phyloP scores from a whole-genome alignment of 2,113 vertebrate species.

The Oostethus manadensis region DNA sequence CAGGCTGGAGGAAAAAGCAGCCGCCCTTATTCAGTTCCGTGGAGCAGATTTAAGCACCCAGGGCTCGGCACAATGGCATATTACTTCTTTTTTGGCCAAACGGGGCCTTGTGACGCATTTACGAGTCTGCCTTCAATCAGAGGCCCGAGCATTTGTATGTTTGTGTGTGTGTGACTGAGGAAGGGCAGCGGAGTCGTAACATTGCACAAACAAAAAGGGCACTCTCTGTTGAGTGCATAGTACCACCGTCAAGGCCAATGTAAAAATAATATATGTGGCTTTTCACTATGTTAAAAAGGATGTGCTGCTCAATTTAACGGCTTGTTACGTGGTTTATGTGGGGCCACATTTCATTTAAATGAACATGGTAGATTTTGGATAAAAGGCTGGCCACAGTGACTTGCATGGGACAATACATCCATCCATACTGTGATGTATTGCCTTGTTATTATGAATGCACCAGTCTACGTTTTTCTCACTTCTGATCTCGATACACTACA shows the following conservation, averaged over 20 bases:
- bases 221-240: constrained; percentile 11
- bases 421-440: too few species aligned
- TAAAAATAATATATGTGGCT: constrained; percentile 14
- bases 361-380: neutral
- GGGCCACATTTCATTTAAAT: neutral
- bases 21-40: constrained; percentile 8
- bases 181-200: constrained; percentile 13
- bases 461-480: too few species aligned
- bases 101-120: constrained; percentile 24
- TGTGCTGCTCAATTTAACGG: constrained; percentile 11
- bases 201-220: constrained; percentile 10
- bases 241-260: constrained; percentile 8
- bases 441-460: too few species aligned
- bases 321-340: constrained; percentile 2
- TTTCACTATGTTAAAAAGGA: constrained; percentile 10
- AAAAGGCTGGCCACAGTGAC: neutral
- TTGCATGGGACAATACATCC: too few species aligned
- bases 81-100: constrained; percentile 14
- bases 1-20: constrained; percentile 10
- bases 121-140: constrained; percentile 15
- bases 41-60: constrained; percentile 19
- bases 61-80: constrained; percentile 17
- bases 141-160: constrained; percentile 7
- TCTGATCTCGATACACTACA: too few species aligned
- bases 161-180: constrained; percentile 17